Conservation (phyloP, 2,888 invertebrate species). For the Germaria angustata region DNA sequence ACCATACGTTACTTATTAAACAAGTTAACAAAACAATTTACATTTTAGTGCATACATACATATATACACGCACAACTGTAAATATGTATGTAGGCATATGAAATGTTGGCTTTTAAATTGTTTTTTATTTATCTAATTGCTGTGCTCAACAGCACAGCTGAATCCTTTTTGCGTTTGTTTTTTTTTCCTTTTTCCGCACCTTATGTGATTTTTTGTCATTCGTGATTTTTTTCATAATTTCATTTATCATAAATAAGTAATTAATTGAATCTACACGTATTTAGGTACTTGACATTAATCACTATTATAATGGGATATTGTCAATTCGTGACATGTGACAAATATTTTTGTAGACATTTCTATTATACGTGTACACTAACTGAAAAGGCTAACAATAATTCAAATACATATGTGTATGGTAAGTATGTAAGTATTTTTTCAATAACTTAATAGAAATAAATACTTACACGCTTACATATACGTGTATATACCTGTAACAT, state of each 20-base stretch:
- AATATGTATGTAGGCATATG: too few species aligned
- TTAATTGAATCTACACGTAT: slow-evolving; percentile 58
- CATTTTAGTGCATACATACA: too few species aligned
- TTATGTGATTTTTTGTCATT: background rate
- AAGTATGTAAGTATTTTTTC: too few species aligned
- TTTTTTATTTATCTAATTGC: background rate
- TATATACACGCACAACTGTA: too few species aligned
- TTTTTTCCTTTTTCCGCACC: background rate
- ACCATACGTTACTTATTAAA: too few species aligned
- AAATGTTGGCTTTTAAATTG: background rate
- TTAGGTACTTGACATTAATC: slow-evolving; percentile 61
- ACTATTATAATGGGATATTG: slow-evolving; percentile 63
- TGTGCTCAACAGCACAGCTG: background rate
- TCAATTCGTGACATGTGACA: slow-evolving; percentile 59
- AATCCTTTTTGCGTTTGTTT: slow-evolving; percentile 4
- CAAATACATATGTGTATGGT: too few species aligned
- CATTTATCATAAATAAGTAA: slow-evolving; percentile 43
- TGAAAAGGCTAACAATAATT: background rate
- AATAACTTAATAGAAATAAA: too few species aligned
- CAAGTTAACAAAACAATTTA: too few species aligned
- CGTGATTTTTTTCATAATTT: background rate
- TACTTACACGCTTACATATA: too few species aligned
- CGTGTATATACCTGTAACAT: too few species aligned
- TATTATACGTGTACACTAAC: background rate
- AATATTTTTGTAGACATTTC: slow-evolving; percentile 42